These are phyloP conservation scores for Dryas iulia DNA, from an alignment of 1,140 invertebrate genomes.

Conservation along the genomic window DNA sequence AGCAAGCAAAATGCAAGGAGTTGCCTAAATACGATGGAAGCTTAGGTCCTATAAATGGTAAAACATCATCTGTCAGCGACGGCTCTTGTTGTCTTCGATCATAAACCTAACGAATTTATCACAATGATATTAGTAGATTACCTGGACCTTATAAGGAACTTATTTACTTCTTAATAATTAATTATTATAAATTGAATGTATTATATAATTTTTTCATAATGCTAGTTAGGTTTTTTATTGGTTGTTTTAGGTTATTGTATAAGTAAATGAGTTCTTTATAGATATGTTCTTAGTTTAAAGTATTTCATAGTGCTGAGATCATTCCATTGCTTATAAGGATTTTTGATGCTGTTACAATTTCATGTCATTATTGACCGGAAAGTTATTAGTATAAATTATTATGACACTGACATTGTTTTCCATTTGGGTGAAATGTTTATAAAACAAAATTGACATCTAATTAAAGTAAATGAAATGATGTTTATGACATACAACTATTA, in stretches of 20 bases:
- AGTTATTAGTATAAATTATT: not conserved
- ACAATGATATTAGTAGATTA: constrained; percentile 32
- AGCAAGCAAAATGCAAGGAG: constrained; percentile 90
- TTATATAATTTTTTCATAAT: not conserved
- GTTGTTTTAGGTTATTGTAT: not conserved
- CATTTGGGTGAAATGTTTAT: not conserved
- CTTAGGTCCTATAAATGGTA: constrained; percentile 86
- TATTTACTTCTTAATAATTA: constrained; percentile 10
- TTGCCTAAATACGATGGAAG: constrained; percentile 87
- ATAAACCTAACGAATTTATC: constrained; percentile 54
- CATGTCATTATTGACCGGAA: no score
- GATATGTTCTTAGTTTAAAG: constrained; percentile 4
- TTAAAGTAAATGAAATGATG: not conserved
- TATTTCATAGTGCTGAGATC: constrained; percentile 37
- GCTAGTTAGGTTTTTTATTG: not conserved
- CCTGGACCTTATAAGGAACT: constrained; percentile 11
- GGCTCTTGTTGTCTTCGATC: constrained; percentile 82
- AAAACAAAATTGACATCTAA: no score
- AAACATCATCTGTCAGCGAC: constrained; percentile 85
- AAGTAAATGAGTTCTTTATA: constrained; percentile 15
- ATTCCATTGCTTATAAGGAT: constrained; percentile 63
- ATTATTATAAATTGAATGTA: not conserved
- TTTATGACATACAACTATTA: not conserved
- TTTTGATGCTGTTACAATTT: constrained; percentile 45
- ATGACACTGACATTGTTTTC: not conserved